Conservation (phyloP, 2,797 vertebrate species). For the Rhabdophis nuchalis region DNA sequence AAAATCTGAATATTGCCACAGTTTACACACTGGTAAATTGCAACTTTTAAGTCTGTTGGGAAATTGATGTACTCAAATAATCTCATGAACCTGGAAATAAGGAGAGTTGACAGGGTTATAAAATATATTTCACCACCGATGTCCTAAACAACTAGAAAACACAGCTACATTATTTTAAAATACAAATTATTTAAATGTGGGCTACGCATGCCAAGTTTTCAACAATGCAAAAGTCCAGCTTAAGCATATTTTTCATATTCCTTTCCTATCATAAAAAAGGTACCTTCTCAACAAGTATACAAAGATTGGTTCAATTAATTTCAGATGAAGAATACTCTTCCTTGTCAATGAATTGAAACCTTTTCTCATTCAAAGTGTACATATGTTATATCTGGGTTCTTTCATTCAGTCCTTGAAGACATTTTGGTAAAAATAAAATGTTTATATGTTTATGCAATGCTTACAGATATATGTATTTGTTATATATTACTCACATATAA, state of each 20-base stretch:
- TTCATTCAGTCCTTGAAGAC: constrained; percentile 61
- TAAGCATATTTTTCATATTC: constrained; percentile 77
- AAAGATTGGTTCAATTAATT: constrained; percentile 65
- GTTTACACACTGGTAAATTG: background rate
- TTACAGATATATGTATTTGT: constrained; percentile 69
- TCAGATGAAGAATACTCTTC: constrained; percentile 59
- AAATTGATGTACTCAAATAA: constrained; percentile 22
- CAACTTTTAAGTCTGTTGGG: background rate
- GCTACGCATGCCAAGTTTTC: constrained; percentile 64
- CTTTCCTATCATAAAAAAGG: constrained; percentile 67
- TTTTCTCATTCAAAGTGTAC: constrained; percentile 67
- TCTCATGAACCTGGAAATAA: constrained; percentile 39
- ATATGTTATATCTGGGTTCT: constrained; percentile 65
- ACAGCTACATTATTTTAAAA: constrained; percentile 66
- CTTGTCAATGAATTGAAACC: constrained; percentile 65
- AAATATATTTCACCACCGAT: constrained; percentile 61
- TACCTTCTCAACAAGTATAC: constrained; percentile 70
- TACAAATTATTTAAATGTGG: constrained; percentile 65
- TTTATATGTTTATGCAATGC: constrained; percentile 59
- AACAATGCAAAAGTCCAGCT: constrained; percentile 91
- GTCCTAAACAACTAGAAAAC: constrained; percentile 65
- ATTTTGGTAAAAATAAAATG: constrained; percentile 73
- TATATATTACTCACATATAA: constrained; percentile 38
- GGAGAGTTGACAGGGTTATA: constrained; percentile 49
- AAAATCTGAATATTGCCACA: background rate